Evolutionary conservation across 1,140 invertebrate genomes (phyloP).

Genomic region (Nebria ingens): DNA sequence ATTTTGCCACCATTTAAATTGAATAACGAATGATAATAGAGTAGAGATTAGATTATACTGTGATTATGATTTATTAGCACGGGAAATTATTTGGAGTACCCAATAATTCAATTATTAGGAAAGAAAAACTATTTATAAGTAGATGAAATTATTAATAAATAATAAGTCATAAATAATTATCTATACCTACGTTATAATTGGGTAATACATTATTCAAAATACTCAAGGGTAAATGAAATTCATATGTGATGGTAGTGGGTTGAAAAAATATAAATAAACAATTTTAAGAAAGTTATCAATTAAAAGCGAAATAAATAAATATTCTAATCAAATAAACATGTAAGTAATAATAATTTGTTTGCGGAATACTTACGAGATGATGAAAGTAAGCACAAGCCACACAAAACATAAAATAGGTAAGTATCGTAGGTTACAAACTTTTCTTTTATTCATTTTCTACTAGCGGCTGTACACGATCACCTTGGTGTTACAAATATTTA

Average conservation of each 20-base stretch:
- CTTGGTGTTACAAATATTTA: too few species aligned
- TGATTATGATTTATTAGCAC: not conserved
- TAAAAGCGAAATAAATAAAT: conserved; percentile 15
- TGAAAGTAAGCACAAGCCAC: conserved; percentile 10
- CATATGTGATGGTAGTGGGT: not conserved
- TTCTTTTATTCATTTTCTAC: not conserved
- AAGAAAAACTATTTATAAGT: too few species aligned
- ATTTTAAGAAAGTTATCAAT: conserved; percentile 15
- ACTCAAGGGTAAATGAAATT: not conserved
- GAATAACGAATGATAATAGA: not conserved
- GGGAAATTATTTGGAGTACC: not conserved
- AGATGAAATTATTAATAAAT: too few species aligned
- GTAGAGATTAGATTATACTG: not conserved
- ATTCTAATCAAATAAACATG: conserved; percentile 15
- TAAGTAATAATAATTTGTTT: too few species aligned
- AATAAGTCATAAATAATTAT: not conserved
- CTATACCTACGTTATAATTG: not conserved
- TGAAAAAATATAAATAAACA: conserved; percentile 13
- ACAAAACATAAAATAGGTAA: conserved; percentile 3
- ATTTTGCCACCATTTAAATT: not conserved
- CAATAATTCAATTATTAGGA: not conserved
- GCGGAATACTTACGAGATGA: conserved; percentile 14
- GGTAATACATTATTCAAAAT: not conserved
- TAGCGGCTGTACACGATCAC: not conserved
- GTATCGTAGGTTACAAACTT: not conserved